Base-by-base conservation (phyloP, 2,113 vertebrate genomes). In the Petrocephalus zakoni region DNA sequence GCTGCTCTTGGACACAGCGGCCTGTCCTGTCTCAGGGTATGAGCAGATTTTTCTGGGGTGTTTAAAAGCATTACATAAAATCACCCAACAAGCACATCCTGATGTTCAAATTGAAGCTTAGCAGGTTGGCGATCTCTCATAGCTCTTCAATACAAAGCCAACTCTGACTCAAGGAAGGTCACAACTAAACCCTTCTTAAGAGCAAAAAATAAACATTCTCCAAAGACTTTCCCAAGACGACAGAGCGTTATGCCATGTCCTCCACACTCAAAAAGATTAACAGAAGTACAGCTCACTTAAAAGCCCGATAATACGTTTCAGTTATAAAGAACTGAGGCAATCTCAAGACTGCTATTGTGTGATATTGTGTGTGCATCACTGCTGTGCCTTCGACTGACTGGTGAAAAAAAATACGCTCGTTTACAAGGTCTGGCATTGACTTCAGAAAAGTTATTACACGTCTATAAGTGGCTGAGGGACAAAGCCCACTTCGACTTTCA, bases 261-360 rank as follows among this genome's bases (percentile, higher is more conserved):
- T 53, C 84, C 52, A 29, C 52, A 10, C 29, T 86, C 52, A 86
- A 86, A 55, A 55, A 86, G 51, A 86, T 86, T 86, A 86, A n/a
- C 25, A 55, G 52, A 55, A 86, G 52, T 49, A 78, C 82, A 52
- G 52, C 82, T 85, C 46, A 85, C 52, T 34, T 55, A 42, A 34
- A 25, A 34, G 52, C 17, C 84, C 22, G 29, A 86, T 86, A 83
- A 46, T 86, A 49, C 19, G 29, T 86, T 55, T 55, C 49, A 53
- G 84, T 55, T 86, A 86, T 86, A 52, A 55, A 53, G 52, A 53
- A 86, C 52, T 86, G 84, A 86, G 25, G 49, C 51, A 86, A 86
- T 86, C 29, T 55, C 49, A 17, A 86, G 84, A 34, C 52, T 55
- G 25, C 84, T 49, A 83, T 34, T 83, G n/a, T 52, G 51, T 53